Percentiles rank a stretch among this genome's conserved stretches.
These are phyloP conservation scores for Boulengeromyrus knoepffleri DNA, from an alignment of 2,113 vertebrate species.

Conservation along the genomic window DNA sequence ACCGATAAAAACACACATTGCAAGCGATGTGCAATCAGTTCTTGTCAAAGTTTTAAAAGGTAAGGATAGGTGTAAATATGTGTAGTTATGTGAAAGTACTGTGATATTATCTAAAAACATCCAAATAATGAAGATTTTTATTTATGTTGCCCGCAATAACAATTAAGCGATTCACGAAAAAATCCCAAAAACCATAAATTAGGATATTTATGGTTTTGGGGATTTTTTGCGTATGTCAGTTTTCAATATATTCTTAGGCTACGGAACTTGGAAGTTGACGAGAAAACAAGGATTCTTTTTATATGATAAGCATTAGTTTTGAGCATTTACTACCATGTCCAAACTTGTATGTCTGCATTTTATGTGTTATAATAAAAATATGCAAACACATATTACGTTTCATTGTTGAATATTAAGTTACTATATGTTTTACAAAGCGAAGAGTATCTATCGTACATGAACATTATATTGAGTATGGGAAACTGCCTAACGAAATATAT, in stretches of 20 bases:
- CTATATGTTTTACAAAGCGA: neutral
- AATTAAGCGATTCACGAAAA: neutral
- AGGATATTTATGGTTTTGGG: neutral
- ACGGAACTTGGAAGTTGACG: neutral
- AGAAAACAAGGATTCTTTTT: neutral
- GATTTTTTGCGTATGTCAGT: neutral
- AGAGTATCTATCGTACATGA: neutral
- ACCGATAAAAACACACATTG: neutral
- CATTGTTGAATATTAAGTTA: neutral
- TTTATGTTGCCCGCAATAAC: neutral
- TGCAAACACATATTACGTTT: neutral
- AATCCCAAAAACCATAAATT: neutral
- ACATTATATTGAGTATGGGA: neutral
- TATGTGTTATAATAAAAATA: neutral
- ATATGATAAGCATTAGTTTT: neutral
- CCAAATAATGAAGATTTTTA: neutral
- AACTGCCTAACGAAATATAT: neutral
- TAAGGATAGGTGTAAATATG: neutral
- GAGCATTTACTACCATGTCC: neutral
- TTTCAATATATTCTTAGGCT: neutral
- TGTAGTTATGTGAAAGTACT: neutral
- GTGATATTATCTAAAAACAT: neutral
- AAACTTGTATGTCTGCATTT: neutral
- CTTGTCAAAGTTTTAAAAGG: neutral
- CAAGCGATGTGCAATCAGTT: neutral